These are phyloP conservation scores for Euphydryas editha DNA, from an alignment of 2,888 invertebrate genomes.

Conservation along the genomic window DNA sequence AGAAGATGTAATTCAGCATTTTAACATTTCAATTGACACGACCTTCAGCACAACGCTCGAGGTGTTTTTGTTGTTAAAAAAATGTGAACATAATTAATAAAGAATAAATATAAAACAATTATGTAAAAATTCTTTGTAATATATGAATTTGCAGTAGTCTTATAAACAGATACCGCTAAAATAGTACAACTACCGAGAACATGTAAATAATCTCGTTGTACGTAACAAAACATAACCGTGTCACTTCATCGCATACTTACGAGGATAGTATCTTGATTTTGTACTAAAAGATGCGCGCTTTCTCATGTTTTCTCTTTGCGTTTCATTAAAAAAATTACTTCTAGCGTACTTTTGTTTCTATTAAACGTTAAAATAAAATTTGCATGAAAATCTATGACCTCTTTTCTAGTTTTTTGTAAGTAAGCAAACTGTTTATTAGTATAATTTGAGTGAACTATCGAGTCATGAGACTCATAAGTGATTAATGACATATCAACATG, in stretches of 20 bases:
- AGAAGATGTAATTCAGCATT: slow-evolving; percentile 13
- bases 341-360: slow-evolving; percentile 23
- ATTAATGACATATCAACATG: no score
- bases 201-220: background rate
- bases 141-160: background rate
- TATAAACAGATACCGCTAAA: no score
- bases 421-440: background rate
- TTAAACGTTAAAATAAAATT: slow-evolving; percentile 9
- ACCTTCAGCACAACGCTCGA: slow-evolving; percentile 21
- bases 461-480: no score
- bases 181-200: no score
- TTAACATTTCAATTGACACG: slow-evolving; percentile 34
- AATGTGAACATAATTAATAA: background rate
- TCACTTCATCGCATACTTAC: slow-evolving; percentile 11
- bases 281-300: slow-evolving; percentile 27
- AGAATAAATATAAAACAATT: background rate
- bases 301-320: slow-evolving; percentile 34
- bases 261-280: slow-evolving; percentile 29
- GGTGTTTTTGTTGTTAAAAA: slow-evolving; percentile 24
- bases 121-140: no score
- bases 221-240: background rate
- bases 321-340: slow-evolving; percentile 23
- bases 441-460: background rate
- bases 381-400: slow-evolving; percentile 4
- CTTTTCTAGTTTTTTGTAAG: background rate